Evolutionary conservation across 2,113 vertebrate species (phyloP).

Genomic region (Peromyscus leucopus): DNA sequence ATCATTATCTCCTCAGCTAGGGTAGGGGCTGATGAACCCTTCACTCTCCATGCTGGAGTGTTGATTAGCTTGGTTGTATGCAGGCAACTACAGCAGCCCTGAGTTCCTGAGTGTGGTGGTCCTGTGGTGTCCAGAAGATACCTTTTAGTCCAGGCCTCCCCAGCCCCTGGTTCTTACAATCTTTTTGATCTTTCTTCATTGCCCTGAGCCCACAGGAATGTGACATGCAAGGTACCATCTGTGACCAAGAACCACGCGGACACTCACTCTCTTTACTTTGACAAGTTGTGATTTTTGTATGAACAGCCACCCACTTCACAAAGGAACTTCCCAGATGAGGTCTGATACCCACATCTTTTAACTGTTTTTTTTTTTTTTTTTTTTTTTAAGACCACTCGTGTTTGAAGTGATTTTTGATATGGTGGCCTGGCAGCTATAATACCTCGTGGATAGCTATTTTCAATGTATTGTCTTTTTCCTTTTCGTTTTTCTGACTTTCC

Average conservation of each 20-base stretch:
- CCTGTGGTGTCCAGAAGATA: background rate
- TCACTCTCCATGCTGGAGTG: background rate
- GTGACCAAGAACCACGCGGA: background rate
- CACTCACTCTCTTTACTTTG: background rate
- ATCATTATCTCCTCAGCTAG: too few relatives aligned
- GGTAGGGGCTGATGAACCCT: background rate
- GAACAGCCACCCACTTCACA: background rate
- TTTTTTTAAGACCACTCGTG: background rate
- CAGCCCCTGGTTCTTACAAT: background rate
- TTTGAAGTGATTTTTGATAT: background rate
- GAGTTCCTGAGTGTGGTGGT: background rate
- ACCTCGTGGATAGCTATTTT: background rate
- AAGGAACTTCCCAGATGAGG: background rate
- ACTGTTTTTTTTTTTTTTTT: rapidly evolving
- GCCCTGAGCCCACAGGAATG: background rate
- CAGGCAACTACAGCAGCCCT: too few relatives aligned
- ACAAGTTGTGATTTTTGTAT: background rate
- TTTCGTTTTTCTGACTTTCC: background rate
- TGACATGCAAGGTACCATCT: background rate
- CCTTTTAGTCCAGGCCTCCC: rapidly evolving
- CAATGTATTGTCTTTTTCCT: background rate
- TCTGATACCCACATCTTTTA: background rate
- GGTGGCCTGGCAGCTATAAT: background rate
- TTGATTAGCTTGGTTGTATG: background rate
- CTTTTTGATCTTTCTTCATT: background rate